Percentiles rank a stretch among this genome's conserved stretches.
phyloP scores from a whole-genome alignment of 2,888 invertebrate species.

The Noctua janthe region DNA sequence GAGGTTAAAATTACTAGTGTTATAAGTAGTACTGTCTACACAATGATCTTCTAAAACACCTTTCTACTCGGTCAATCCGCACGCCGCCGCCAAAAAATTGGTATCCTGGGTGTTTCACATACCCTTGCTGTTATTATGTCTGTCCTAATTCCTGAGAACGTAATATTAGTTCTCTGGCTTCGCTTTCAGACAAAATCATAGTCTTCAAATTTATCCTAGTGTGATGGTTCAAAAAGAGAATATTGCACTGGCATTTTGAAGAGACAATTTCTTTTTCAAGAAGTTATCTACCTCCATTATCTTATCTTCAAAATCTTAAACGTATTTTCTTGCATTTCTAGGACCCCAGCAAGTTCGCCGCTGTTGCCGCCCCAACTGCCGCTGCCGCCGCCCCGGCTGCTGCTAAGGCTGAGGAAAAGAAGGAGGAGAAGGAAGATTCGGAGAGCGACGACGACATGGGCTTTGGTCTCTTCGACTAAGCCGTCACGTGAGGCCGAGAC shows the following conservation, averaged over 20 bases:
- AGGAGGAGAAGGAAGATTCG: constrained; percentile 95
- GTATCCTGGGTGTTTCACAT: constrained; percentile 33
- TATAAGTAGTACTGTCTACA: not conserved
- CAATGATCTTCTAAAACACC: not conserved
- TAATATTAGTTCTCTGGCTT: constrained; percentile 74
- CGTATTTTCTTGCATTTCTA: constrained; percentile 73
- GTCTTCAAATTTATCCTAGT: constrained; percentile 85
- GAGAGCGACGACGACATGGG: constrained; percentile 99
- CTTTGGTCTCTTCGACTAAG: constrained; percentile 97
- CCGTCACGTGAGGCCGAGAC: constrained; percentile 46
- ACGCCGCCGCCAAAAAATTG: not conserved
- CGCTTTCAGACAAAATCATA: constrained; percentile 83
- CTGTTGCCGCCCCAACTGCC: constrained; percentile 89
- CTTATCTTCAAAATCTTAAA: constrained; percentile 51
- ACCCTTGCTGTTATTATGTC: constrained; percentile 66
- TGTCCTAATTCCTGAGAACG: constrained; percentile 78
- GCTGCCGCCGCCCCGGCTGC: constrained; percentile 93
- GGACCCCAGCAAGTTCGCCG: constrained; percentile 98
- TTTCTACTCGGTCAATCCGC: not conserved
- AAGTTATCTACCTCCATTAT: constrained; percentile 41
- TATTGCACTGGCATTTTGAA: constrained; percentile 85
- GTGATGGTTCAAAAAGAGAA: constrained; percentile 70
- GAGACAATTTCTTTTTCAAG: constrained; percentile 67
- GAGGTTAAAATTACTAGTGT: not conserved
- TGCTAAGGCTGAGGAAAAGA: constrained; percentile 93